Base-by-base conservation (phyloP, 2,888 invertebrate species). In the Ectobius pallidus region DNA sequence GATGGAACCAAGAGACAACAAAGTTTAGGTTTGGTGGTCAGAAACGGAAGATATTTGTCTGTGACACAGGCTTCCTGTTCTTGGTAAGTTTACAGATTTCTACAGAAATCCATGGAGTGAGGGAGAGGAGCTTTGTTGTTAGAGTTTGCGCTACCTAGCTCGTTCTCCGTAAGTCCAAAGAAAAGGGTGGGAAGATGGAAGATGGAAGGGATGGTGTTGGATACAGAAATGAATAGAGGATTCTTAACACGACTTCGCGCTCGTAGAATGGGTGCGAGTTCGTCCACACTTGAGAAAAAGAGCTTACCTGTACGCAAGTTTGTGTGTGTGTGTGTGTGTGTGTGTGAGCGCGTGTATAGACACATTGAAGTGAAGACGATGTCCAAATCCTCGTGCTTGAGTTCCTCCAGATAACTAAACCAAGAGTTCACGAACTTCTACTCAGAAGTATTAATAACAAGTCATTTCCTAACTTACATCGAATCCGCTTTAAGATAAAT, bases 11-110 rank as follows among this genome's bases (percentile, higher is more conserved):
- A 27, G 55, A 63, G 63, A 69, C 69, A 69, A 52, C 42, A 70
- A 70, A 70, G 42, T 70, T 70, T 61, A n/a, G 49, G 49, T 46
- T 42, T 49, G 14, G 52, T 58, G 71, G 71, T 71, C 71, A 71
- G 68, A 52, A 72, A 69, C 71, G 71, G 71, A 74, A 74, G 74
- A 72, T 71, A 74, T 74, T 74, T 74, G 74, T 74, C 74, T 71
- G 71, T 72, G 74, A 72, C 74, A 69, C 58, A 25, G 52, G 52
- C 61, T 62, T 72, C 69, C 74, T 62, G 69, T 52, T 49, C 69
- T 52, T 44, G 30, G 44, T 25, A 65, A 65, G 44, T 65, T 65
- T 65, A 11, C 7, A 65, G 18, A 32, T 32, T 30, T 32, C 58
- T 30, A 32, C n/a, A 61, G 27, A 30, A 34, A 16, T 22, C 61